A percentile compares a stretch with the other conserved stretches of the same genome.
These are phyloP conservation scores for Drosophila paramelanica DNA, from an alignment of 2,888 invertebrate species.

Conservation along the genomic window DNA sequence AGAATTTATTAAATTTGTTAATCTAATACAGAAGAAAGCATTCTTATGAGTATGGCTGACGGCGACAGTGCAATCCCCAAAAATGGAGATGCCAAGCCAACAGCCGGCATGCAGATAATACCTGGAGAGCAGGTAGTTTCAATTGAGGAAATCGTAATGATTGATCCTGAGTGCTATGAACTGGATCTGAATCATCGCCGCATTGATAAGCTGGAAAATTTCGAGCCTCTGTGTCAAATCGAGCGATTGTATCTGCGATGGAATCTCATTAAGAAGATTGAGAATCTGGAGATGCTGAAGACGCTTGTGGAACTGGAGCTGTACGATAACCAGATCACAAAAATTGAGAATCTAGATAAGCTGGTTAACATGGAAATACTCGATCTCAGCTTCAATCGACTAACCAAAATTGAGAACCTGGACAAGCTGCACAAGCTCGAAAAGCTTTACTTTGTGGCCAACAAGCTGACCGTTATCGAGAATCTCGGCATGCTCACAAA, in stretches of 20 bases:
- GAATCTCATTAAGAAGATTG: conserved; percentile 97
- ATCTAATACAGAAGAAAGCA: conserved; percentile 9
- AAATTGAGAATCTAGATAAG: conserved; percentile 94
- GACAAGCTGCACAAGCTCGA: conserved; percentile 90
- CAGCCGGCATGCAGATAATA: conserved; percentile 62
- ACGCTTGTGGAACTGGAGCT: conserved; percentile 95
- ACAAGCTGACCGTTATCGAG: conserved; percentile 94
- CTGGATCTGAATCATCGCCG: conserved; percentile 96
- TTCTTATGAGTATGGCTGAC: conserved; percentile 64
- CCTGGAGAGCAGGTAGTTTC: conserved; percentile 69
- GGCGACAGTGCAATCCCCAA: conserved; percentile 46
- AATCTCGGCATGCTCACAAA: conserved; percentile 92
- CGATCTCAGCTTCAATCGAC: conserved; percentile 98
- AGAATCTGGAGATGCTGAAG: conserved; percentile 91
- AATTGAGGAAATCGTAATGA: conserved; percentile 82
- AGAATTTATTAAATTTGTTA: conserved; percentile 21
- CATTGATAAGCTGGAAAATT: conserved; percentile 92
- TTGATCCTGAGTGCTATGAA: conserved; percentile 83
- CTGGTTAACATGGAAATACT: conserved; percentile 95
- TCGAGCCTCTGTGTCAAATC: conserved; percentile 91
- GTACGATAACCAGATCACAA: conserved; percentile 98
- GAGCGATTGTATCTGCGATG: conserved; percentile 94
- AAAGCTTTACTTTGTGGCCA: conserved; percentile 95
- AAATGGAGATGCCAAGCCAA: conserved; percentile 36
- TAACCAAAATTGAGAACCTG: conserved; percentile 93